Evolutionary conservation across 2,888 invertebrate genomes (phyloP).

Genomic region (Polydrusus pterygomalis): DNA sequence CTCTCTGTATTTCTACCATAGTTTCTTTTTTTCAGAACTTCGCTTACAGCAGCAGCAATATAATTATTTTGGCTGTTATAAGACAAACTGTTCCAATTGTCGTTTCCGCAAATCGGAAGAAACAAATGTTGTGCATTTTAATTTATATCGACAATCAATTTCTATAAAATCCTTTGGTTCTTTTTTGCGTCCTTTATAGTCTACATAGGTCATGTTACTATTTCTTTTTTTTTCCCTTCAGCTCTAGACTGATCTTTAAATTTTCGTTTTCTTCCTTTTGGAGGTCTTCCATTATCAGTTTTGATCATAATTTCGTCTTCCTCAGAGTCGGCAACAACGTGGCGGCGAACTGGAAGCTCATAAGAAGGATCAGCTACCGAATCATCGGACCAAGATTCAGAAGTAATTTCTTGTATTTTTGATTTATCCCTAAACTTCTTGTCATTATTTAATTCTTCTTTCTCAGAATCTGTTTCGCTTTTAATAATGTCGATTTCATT

Average conservation of each 20-base stretch:
- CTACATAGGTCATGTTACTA: constrained; percentile 34
- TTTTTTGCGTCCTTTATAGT: constrained; percentile 34
- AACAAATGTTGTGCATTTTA: constrained; percentile 27
- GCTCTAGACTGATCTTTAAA: constrained; percentile 35
- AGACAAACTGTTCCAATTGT: constrained; percentile 29
- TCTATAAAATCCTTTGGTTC: constrained; percentile 3
- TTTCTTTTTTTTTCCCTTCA: constrained; percentile 40
- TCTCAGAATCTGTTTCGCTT: constrained; percentile 19
- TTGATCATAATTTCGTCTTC: constrained; percentile 28
- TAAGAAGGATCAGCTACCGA: constrained; percentile 39
- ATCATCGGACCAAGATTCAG: constrained; percentile 38
- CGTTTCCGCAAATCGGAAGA: constrained; percentile 15
- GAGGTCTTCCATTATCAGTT: constrained; percentile 38
- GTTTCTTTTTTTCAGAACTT: constrained; percentile 30
- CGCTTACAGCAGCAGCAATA: constrained; percentile 22
- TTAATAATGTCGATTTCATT: constrained; percentile 6
- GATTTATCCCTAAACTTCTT: constrained; percentile 24
- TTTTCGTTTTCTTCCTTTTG: constrained; percentile 33
- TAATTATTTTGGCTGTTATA: constrained; percentile 36
- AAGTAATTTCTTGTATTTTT: constrained; percentile 1
- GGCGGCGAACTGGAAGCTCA: constrained; percentile 27
- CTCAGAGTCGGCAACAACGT: constrained; percentile 33
- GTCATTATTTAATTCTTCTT: constrained; percentile 22
- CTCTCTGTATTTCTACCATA: constrained; percentile 32
- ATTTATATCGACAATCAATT: constrained; percentile 13